Evolutionary conservation across 2,888 invertebrate species (phyloP).

Genomic region (Tuta absoluta): DNA sequence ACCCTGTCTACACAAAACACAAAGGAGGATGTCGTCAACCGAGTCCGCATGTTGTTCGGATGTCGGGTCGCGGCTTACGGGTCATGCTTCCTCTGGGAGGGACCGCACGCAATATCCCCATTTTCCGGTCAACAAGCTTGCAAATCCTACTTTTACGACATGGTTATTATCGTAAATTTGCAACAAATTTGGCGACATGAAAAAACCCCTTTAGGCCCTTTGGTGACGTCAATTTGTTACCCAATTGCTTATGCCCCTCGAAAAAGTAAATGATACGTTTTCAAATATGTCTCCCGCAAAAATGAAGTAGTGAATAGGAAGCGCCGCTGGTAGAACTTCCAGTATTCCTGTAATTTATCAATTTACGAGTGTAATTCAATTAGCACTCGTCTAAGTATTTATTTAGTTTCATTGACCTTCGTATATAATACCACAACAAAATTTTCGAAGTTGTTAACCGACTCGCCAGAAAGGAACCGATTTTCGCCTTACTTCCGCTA

Average conservation of each 20-base stretch:
- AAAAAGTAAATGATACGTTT: background rate
- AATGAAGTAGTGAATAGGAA: background rate
- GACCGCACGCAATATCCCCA: conserved; percentile 44
- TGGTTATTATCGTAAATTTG: conserved; percentile 43
- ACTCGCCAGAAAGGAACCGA: conserved; percentile 48
- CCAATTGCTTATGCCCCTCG: background rate
- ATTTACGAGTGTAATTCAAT: too few relatives aligned
- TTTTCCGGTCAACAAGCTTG: conserved; percentile 46
- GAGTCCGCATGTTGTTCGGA: background rate
- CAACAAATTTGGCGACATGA: conserved; percentile 31
- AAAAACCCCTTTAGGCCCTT: conserved; percentile 21
- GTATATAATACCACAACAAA: background rate
- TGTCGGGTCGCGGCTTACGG: conserved; percentile 33
- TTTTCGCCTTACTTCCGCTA: conserved; percentile 55
- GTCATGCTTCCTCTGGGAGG: conserved; percentile 38
- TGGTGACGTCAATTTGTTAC: conserved; percentile 18
- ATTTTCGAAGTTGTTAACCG: conserved; percentile 45
- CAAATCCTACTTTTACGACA: conserved; percentile 43
- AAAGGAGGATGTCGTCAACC: too few relatives aligned
- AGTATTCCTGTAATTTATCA: background rate
- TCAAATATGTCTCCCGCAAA: background rate
- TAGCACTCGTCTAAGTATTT: background rate
- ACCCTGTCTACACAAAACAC: too few relatives aligned
- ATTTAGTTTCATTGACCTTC: conserved; percentile 7
- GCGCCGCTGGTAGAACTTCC: background rate